Percentiles rank a stretch among this genome's conserved stretches.
These are phyloP conservation scores for Platyura marginata DNA, from an alignment of 1,140 invertebrate genomes.

Conservation along the genomic window DNA sequence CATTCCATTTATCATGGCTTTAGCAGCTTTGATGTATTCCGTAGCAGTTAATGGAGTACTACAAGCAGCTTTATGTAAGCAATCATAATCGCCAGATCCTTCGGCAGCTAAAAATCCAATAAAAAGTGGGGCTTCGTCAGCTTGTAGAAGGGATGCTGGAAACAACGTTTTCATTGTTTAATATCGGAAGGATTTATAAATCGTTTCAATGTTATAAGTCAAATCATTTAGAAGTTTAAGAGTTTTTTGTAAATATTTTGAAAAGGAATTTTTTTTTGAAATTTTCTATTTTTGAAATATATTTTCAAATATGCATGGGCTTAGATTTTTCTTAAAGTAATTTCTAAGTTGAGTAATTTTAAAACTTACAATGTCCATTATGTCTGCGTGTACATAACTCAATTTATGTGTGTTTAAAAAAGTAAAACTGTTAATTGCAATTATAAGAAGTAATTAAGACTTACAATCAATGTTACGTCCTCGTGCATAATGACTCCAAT, in stretches of 20 bases:
- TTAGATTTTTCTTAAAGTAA: too few species aligned
- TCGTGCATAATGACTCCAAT: constrained; percentile 35
- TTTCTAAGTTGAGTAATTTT: too few species aligned
- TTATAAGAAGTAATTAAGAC: too few species aligned
- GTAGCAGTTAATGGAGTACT: constrained; percentile 48
- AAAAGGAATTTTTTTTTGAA: too few species aligned
- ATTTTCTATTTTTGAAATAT: too few species aligned
- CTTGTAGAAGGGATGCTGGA: constrained; percentile 31
- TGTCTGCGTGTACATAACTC: too few species aligned
- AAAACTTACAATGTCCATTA: too few species aligned
- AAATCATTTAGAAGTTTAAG: constrained; percentile 17
- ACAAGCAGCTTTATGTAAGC: constrained; percentile 55
- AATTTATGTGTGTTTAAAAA: too few species aligned
- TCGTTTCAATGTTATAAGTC: constrained; percentile 10
- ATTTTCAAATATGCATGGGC: too few species aligned
- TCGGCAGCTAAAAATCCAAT: constrained; percentile 48
- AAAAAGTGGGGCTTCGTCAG: constrained; percentile 42
- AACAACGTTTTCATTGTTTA: constrained; percentile 26
- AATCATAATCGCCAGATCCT: constrained; percentile 41
- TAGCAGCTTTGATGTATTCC: constrained; percentile 52
- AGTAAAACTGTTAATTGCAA: too few species aligned
- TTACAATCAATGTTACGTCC: constrained; percentile 30
- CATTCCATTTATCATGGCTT: constrained; percentile 47
- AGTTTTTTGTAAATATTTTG: constrained; percentile 8
- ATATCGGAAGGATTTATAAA: constrained; percentile 2